Evolutionary conservation across 2,113 vertebrate species (phyloP), one percentile per base, ranked within the genome.

Genomic region (Gopherus evgoodei): DNA sequence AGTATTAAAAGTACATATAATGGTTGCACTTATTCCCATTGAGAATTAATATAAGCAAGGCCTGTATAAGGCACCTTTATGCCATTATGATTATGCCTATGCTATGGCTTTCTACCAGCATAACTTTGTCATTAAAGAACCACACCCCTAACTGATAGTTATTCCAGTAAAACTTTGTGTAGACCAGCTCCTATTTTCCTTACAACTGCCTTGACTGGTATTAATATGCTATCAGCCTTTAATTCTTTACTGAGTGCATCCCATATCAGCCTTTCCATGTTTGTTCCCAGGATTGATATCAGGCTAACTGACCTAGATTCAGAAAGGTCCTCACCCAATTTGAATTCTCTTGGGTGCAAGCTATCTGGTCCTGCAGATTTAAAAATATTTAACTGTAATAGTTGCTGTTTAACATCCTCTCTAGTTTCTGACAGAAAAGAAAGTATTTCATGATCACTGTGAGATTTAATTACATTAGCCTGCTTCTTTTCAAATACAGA

Each of bases 181-280:
- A 62, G 29, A 35, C 29, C 13, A 62, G 6, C 59, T 62, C 59
- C 17, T 69, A 35, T n/a, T 69, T 69, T 69, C 35, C 31, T 69
- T n/a, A 21, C 35, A 69, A 31, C 31, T 69, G 35, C 35, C 62
- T 69, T n/a, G 35, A 65, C 14, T n/a, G 35, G 31, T 8, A n/a
- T n/a, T 69, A n/a, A n/a, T n/a, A 69, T 69, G 87, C 92, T 87
- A 29, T 27, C 19, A 47, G 6, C 86, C 85, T 94, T 91, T 87
- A 89, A 53, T 47, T 82, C 89, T 44, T 42, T 25, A 76, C 11
- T 44, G 38, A 76, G 21, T 44, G 72, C 24, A 25, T 42, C 69
- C n/a, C 52, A 49, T 16, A 29, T 78, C 83, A 86, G 10, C 83
- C 35, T 95, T 62, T 13, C 44, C 5, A 49, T 65, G 25, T 22